phyloP scores from a whole-genome alignment of 1,140 invertebrate species.

The Achatina immaculata region DNA sequence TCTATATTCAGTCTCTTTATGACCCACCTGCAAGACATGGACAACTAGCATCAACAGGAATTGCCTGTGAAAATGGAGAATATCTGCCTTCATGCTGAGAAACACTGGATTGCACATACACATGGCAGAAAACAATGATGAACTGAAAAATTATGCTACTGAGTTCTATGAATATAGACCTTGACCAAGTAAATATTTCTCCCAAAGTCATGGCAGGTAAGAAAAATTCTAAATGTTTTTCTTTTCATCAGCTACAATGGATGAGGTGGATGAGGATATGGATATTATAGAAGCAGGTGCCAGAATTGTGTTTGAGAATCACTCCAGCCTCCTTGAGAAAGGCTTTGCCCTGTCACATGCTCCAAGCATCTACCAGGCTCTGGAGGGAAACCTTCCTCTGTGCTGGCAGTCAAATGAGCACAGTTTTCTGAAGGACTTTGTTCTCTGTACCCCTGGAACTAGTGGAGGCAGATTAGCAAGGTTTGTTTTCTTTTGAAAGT shows the following conservation, averaged over 20 bases:
- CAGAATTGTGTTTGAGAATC: slow-evolving; percentile 77
- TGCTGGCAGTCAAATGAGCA: slow-evolving; percentile 86
- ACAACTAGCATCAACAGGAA: no score
- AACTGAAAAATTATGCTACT: no score
- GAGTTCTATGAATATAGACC: no score
- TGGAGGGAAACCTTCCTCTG: slow-evolving; percentile 90
- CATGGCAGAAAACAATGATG: no score
- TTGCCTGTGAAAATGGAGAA: no score
- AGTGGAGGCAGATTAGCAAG: slow-evolving; percentile 89
- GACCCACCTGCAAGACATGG: no score
- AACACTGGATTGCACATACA: no score
- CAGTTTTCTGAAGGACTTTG: slow-evolving; percentile 94
- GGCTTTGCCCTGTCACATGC: slow-evolving; percentile 90
- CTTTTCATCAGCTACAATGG: slow-evolving; percentile 72
- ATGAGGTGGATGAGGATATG: slow-evolving; percentile 82
- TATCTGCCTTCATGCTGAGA: no score
- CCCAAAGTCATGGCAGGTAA: no score
- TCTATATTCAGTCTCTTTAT: no score
- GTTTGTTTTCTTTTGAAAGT: slow-evolving; percentile 51
- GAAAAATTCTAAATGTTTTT: no score
- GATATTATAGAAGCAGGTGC: slow-evolving; percentile 81
- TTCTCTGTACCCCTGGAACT: slow-evolving; percentile 85
- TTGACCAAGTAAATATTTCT: no score
- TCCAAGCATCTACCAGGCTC: slow-evolving; percentile 88
- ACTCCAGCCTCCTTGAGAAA: slow-evolving; percentile 84